A percentile compares a stretch with the other conserved stretches of the same genome.
These are phyloP conservation scores for Daubentonia madagascariensis DNA, from an alignment of 2,113 vertebrate species.

Conservation along the genomic window DNA sequence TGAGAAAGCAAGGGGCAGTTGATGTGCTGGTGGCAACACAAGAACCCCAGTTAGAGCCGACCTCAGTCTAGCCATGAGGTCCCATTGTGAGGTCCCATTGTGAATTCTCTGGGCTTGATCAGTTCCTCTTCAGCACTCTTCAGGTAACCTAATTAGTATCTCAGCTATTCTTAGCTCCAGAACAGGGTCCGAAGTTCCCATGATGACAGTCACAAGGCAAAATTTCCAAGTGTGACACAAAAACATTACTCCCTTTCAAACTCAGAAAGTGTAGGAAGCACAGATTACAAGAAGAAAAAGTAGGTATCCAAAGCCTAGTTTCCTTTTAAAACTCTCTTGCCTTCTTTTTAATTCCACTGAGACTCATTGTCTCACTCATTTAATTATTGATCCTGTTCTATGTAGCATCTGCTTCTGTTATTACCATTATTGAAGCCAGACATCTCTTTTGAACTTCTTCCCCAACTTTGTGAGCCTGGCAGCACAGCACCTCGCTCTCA, in stretches of 20 bases:
- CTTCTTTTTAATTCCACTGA: background rate
- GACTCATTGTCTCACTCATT: background rate
- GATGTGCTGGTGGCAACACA: background rate
- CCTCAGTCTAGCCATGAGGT: background rate
- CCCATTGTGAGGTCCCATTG: background rate
- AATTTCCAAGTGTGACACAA: conserved; percentile 21
- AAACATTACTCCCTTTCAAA: background rate
- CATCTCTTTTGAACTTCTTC: background rate
- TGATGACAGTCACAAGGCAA: background rate
- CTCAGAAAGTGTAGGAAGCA: background rate
- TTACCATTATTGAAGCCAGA: background rate
- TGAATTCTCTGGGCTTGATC: conserved; percentile 13
- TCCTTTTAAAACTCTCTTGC: background rate
- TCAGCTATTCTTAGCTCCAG: conserved; percentile 50
- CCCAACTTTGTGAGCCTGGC: background rate
- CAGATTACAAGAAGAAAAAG: background rate
- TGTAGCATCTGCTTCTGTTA: background rate
- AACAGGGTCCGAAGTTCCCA: conserved; percentile 33
- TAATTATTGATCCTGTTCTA: background rate
- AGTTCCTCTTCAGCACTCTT: background rate
- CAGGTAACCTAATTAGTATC: conserved; percentile 56
- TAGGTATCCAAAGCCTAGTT: background rate
- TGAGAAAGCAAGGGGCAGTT: background rate
- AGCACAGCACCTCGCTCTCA: background rate
- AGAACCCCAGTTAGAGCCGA: background rate